Percentiles rank a stretch among this genome's conserved stretches.
Conservation (phyloP, 1,140 invertebrate genomes). For the Patella vulgata region DNA sequence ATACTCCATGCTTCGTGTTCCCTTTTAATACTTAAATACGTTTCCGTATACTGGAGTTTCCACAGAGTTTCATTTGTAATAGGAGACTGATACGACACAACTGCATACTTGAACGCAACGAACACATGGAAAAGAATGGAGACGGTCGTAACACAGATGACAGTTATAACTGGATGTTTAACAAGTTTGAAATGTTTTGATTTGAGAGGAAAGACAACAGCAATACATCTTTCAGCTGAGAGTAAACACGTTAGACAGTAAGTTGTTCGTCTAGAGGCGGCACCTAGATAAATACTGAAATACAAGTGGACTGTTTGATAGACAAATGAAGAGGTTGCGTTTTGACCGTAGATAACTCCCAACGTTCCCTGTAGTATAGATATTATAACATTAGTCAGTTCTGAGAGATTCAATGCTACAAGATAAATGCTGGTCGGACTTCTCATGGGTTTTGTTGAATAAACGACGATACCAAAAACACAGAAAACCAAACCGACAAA, state of each 20-base stretch:
- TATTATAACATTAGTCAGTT: not conserved
- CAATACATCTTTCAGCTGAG: slow-evolving; percentile 1
- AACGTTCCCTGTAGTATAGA: not conserved
- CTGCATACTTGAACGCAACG: too few species aligned
- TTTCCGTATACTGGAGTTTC: too few species aligned
- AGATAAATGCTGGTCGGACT: not conserved
- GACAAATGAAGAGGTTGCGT: not conserved
- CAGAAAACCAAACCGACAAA: not conserved
- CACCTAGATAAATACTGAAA: not conserved
- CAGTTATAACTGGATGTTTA: too few species aligned
- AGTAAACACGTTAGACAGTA: not conserved
- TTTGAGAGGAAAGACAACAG: not conserved
- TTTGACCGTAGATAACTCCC: not conserved
- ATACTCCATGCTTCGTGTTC: too few species aligned
- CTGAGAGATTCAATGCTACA: not conserved
- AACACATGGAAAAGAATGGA: too few species aligned
- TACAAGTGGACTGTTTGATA: not conserved
- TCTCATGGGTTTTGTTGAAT: not conserved
- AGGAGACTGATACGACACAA: too few species aligned
- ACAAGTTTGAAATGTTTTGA: too few species aligned
- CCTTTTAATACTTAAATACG: too few species aligned
- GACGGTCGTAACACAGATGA: too few species aligned
- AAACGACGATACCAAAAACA: not conserved
- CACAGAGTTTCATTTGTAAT: too few species aligned
- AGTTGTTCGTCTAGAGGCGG: not conserved